A percentile compares a stretch with the other conserved stretches of the same genome.
These are phyloP conservation scores for Harpalus rubripes DNA, from an alignment of 2,888 invertebrate genomes.

Conservation along the genomic window DNA sequence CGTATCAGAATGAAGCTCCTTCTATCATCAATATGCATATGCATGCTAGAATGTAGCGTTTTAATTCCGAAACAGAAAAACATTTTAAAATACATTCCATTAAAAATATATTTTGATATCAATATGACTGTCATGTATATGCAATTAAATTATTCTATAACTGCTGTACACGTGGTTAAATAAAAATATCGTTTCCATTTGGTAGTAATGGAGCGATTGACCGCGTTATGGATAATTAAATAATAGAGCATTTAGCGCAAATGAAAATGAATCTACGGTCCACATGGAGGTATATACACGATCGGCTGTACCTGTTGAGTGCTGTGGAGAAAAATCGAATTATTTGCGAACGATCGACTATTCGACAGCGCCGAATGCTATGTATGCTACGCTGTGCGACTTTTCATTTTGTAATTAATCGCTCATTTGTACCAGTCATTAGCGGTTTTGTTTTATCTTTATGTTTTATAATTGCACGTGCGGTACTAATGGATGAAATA, in stretches of 20 bases:
- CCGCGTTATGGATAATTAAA: conserved; percentile 37
- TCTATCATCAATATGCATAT: no score
- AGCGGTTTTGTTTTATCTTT: conserved; percentile 25
- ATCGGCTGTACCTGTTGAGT: conserved; percentile 27
- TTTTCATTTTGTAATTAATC: conserved; percentile 22
- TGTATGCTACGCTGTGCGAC: not conserved
- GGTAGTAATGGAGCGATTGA: conserved; percentile 7
- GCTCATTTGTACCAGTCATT: conserved; percentile 21
- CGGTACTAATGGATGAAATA: no score
- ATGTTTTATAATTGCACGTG: conserved; percentile 28
- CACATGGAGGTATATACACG: not conserved
- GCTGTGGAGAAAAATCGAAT: conserved; percentile 34
- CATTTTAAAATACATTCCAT: not conserved
- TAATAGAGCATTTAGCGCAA: conserved; percentile 32
- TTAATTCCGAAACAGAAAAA: no score
- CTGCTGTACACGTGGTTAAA: not conserved
- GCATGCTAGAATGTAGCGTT: no score
- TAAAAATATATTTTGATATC: not conserved
- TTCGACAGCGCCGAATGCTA: not conserved
- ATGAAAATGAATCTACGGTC: conserved; percentile 21
- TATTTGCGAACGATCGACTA: not conserved
- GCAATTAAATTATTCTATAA: not conserved
- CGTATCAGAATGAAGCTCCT: no score
- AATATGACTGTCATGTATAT: not conserved
- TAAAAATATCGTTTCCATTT: not conserved